Conservation (phyloP, 2,797 vertebrate genomes). For the Myioborus miniatus region DNA sequence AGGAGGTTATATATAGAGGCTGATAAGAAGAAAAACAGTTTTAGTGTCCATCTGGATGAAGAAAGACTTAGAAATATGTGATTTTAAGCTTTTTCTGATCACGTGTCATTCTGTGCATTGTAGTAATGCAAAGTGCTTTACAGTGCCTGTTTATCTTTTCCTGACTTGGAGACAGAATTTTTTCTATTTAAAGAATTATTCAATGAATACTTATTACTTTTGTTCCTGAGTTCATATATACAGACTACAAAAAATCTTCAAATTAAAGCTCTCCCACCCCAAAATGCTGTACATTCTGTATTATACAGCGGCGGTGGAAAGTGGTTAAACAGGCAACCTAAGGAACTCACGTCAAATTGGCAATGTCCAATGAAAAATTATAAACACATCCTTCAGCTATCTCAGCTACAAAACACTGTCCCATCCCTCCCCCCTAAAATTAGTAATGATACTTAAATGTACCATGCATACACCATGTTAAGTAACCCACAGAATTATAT, state of each 20-base stretch:
- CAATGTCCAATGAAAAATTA: neutral
- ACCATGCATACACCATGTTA: fast-evolving
- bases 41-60: neutral
- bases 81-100: neutral
- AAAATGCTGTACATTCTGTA: neutral
- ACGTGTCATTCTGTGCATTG: neutral
- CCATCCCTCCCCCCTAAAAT: neutral
- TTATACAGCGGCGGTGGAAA: neutral
- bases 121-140: neutral
- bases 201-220: neutral
- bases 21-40: neutral
- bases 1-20: neutral
- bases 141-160: neutral
- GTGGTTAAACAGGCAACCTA: neutral
- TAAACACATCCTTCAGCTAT: neutral
- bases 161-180: neutral
- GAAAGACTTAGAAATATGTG: neutral
- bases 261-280: neutral
- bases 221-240: neutral
- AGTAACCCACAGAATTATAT: neutral
- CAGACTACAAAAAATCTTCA: neutral
- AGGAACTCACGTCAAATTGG: neutral
- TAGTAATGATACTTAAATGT: neutral
- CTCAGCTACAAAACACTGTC: neutral
- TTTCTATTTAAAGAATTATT: neutral